Percentiles rank a stretch among this genome's conserved stretches.
Evolutionary conservation across 1,140 invertebrate species (phyloP).

Genomic region (Neodiprion fabricii): DNA sequence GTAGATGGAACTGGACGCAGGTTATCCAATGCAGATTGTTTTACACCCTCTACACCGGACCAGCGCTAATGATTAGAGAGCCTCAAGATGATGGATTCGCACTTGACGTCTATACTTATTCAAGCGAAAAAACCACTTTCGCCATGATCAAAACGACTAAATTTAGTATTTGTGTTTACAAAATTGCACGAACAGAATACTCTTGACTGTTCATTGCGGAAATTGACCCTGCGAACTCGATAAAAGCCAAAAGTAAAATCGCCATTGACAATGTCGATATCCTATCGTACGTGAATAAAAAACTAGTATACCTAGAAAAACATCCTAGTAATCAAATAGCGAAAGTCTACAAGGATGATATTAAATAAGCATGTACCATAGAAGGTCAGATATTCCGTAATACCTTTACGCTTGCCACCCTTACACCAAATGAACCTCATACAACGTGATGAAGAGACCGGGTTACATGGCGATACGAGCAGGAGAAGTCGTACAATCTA

Average conservation of each 20-base stretch:
- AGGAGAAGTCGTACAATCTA: no score
- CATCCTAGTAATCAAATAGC: slow-evolving; percentile 19
- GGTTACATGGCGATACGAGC: no score
- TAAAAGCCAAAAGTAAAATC: not conserved
- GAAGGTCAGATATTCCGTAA: slow-evolving; percentile 17
- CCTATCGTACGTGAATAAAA: slow-evolving; percentile 29
- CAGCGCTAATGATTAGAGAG: slow-evolving; percentile 9
- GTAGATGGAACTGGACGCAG: no score
- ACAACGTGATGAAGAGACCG: no score
- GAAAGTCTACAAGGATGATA: slow-evolving; percentile 19
- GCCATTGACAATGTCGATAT: slow-evolving; percentile 29
- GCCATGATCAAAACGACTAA: not conserved
- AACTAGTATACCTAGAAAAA: slow-evolving; percentile 28
- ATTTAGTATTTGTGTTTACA: not conserved
- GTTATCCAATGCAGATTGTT: no score
- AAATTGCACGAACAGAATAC: slow-evolving; percentile 18
- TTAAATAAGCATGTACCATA: slow-evolving; percentile 18
- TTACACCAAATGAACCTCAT: no score
- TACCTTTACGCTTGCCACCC: no score
- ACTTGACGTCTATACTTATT: not conserved
- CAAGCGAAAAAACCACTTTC: slow-evolving; percentile 4
- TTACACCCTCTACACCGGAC: slow-evolving; percentile 16
- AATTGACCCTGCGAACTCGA: not conserved
- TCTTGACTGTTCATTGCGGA: slow-evolving; percentile 26
- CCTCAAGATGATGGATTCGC: slow-evolving; percentile 24